Evolutionary conservation across 2,113 vertebrate genomes (phyloP).

Genomic region (Gambusia affinis): DNA sequence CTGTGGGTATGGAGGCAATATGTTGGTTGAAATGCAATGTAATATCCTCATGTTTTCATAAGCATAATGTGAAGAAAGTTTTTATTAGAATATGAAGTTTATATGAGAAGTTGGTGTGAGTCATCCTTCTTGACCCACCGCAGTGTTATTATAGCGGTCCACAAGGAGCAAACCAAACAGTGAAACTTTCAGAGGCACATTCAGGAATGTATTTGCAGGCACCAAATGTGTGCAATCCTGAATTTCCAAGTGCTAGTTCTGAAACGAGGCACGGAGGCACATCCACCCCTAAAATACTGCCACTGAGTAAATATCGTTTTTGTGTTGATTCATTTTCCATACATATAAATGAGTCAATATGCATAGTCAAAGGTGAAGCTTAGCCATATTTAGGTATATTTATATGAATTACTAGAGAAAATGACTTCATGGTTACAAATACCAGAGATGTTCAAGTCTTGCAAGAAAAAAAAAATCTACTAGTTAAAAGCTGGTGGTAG

Average conservation of each 20-base stretch:
- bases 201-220: background rate
- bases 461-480: background rate
- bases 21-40: slow-evolving; percentile 3
- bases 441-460: too few species aligned
- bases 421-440: too few species aligned
- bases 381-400: background rate
- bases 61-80: background rate
- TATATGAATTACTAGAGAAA: too few species aligned
- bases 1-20: background rate
- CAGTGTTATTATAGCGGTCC: background rate
- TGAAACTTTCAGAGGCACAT: background rate
- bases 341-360: background rate
- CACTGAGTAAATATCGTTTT: background rate
- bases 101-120: background rate
- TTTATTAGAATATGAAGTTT: background rate
- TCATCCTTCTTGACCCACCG: slow-evolving; percentile 2
- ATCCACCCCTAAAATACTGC: background rate
- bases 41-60: background rate
- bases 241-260: background rate
- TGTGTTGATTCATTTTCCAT: background rate
- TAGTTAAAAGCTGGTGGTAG: background rate
- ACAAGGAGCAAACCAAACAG: slow-evolving; percentile 5
- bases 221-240: background rate
- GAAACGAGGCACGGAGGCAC: background rate
- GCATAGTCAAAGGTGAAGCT: background rate